These are phyloP conservation scores for Globicephala melas DNA, from an alignment of 2,113 vertebrate genomes.

Conservation along the genomic window DNA sequence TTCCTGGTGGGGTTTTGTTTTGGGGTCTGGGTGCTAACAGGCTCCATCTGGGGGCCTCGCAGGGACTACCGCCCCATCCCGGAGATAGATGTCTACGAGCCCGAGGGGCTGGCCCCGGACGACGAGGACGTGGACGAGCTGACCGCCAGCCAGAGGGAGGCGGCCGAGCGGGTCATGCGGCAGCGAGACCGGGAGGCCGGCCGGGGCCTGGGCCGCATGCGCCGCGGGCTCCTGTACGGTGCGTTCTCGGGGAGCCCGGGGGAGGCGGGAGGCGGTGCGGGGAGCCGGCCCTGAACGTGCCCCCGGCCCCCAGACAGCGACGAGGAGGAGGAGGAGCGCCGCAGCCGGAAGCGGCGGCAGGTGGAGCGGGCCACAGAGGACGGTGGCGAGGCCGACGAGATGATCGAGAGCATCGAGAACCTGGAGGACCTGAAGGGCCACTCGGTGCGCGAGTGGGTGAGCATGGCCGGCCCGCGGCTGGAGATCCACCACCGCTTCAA, in stretches of 20 bases:
- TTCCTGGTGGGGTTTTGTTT: background rate
- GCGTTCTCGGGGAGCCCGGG: background rate
- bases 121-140: conserved; percentile 93
- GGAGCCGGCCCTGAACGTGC: background rate
- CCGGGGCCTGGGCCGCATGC: conserved; percentile 87
- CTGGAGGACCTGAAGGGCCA: conserved; percentile 99
- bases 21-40: no score
- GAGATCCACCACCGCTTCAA: conserved; percentile 99
- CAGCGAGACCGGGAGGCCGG: conserved; percentile 90
- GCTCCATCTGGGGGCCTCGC: background rate
- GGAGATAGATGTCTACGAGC: conserved; percentile 92
- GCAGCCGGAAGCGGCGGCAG: conserved; percentile 87
- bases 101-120: conserved; percentile 91
- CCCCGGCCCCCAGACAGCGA: conserved; percentile 88
- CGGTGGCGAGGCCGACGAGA: conserved; percentile 90
- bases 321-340: conserved; percentile 94
- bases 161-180: conserved; percentile 92
- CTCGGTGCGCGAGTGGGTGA: conserved; percentile 97
- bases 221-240: conserved; percentile 90
- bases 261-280: accelerated
- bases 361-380: conserved; percentile 93
- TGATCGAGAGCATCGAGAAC: conserved; percentile 99
- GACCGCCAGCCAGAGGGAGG: conserved; percentile 92
- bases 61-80: conserved; percentile 97
- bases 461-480: conserved; percentile 93